Base-by-base conservation (phyloP, 1,140 invertebrate genomes). In the Idris sp. region DNA sequence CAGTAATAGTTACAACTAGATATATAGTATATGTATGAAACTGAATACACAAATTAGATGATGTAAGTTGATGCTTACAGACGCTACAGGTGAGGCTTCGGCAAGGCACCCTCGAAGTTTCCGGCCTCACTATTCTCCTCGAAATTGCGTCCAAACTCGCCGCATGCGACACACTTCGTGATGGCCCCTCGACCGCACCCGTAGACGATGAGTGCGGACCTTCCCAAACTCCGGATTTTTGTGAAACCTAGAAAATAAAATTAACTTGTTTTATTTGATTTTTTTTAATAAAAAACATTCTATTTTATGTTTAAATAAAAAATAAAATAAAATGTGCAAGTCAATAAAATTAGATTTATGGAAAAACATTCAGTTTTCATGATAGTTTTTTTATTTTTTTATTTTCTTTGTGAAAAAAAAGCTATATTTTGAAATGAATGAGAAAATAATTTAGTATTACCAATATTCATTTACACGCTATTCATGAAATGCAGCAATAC, bases 111-210 rank as follows among this genome's bases (percentile, higher is more conserved):
- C 82, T 81, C 35, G 77, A 40, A 14, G 80, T 69, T 49, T 84
- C 84, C 84, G 73, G 82, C 82, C 86, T 88, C 54, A 87, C 85
- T 80, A 83, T 81, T 48, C 87, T 81, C 64, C 83, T 85, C 18
- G 89, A 89, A 62, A 90, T 90, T 25, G 89, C 88, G 74, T 90
- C 89, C 67, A 90, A 74, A 76, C 89, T 90, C 15, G 89, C 88
- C 4, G 89, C 89, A 49, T 90, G 89, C 6, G 89, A 86, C 0
- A 88, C 86, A 58, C 84, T 87, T 11, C 84, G 79, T 5, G 84
- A 86, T 0, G 84, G 82, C 7, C 83, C 83, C 9, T 85, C 84
- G 36, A 79, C 81, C 43, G 53, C 81, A 1, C 81, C 81, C 9
- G 78, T 79, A 16, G 82, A 81, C 16, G 84, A 81, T 4, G 84